Percentiles rank a stretch among this genome's conserved stretches.
Evolutionary conservation across 2,113 vertebrate species (phyloP).

Genomic region (Coreoperca whiteheadi): DNA sequence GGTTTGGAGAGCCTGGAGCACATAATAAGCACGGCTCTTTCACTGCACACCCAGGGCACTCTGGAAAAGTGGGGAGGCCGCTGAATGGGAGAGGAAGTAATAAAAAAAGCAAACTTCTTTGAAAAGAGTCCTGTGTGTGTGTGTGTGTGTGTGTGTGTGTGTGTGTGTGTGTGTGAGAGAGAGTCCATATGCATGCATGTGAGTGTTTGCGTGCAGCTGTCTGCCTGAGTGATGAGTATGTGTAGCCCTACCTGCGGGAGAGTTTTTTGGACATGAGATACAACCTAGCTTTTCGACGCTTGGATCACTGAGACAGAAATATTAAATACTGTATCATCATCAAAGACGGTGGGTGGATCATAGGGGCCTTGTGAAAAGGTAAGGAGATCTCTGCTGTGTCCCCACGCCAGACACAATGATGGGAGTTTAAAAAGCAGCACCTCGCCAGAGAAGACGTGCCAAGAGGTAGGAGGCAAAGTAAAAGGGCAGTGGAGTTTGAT

Average conservation of each 20-base stretch:
- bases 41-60: conserved; percentile 81
- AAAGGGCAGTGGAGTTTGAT: conserved; percentile 62
- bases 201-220: conserved; percentile 56
- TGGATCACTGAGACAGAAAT: conserved; percentile 5
- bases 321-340: conserved; percentile 31
- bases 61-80: conserved; percentile 81
- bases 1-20: conserved; percentile 77
- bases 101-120: conserved; percentile 86
- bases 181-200: conserved; percentile 41
- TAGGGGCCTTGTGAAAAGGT: conserved; percentile 43
- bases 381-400: conserved; percentile 42
- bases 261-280: conserved; percentile 15
- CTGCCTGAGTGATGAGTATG: conserved; percentile 48
- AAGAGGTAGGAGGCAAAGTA: conserved; percentile 51
- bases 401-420: conserved; percentile 57
- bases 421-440: conserved; percentile 53
- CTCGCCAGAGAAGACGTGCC: conserved; percentile 54
- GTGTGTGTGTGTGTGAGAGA: conserved; percentile 34
- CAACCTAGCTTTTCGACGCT: conserved; percentile 1
- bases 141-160: conserved; percentile 40
- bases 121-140: conserved; percentile 76
- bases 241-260: conserved; percentile 42
- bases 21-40: conserved; percentile 83
- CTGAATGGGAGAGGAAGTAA: conserved; percentile 86
- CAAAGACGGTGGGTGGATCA: conserved; percentile 21